Conservation (phyloP, 2,888 invertebrate genomes). For the Tetragonisca angustula region DNA sequence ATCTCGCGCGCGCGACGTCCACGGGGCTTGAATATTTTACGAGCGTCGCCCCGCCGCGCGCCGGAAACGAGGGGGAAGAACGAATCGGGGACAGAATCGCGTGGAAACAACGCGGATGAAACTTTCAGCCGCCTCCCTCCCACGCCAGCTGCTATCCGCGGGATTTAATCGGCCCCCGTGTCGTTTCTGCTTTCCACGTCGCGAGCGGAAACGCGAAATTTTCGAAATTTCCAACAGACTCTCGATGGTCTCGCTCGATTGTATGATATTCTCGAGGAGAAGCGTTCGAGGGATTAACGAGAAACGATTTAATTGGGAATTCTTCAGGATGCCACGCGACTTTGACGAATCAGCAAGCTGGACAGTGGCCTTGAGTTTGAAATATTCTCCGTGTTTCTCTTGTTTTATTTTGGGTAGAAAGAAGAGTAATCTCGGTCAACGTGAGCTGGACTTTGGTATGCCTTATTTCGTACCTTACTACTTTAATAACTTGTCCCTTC, state of each 20-base stretch:
- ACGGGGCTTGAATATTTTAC: conserved; percentile 36
- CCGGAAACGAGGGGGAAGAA: background rate
- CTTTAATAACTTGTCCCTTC: too few relatives aligned
- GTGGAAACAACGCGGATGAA: conserved; percentile 21
- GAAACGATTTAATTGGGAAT: conserved; percentile 13
- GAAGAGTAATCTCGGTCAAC: too few relatives aligned
- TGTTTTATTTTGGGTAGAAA: too few relatives aligned
- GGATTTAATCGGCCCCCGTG: conserved; percentile 16
- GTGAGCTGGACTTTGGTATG: too few relatives aligned
- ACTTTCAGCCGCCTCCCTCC: conserved; percentile 19
- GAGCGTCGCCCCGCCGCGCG: conserved; percentile 11
- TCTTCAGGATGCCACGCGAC: background rate
- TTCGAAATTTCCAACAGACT: background rate
- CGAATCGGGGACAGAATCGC: background rate
- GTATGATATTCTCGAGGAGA: background rate
- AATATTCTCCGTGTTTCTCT: too few relatives aligned
- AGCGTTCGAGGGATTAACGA: too few relatives aligned
- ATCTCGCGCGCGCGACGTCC: conserved; percentile 24
- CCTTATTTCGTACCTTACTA: too few relatives aligned
- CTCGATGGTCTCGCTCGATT: background rate
- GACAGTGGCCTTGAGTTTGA: background rate
- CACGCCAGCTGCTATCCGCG: background rate
- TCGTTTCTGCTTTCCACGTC: background rate
- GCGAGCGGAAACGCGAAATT: background rate
- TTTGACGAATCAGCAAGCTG: background rate